Conservation (phyloP, 2,113 vertebrate genomes). For the Phrynocephalus versicolor region DNA sequence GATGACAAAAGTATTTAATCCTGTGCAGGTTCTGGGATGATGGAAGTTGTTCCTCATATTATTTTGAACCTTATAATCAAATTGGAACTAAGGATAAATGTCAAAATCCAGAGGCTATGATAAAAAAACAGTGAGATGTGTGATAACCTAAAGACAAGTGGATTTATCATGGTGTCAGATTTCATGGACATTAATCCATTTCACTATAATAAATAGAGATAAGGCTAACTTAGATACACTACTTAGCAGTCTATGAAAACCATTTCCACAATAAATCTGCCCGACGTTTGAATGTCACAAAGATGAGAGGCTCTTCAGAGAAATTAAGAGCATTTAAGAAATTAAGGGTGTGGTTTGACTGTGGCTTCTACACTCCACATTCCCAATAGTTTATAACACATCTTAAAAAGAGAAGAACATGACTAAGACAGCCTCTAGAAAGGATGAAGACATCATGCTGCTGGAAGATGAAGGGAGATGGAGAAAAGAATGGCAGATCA, state of each 20-base stretch:
- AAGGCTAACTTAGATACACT: neutral
- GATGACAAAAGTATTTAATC: too few relatives aligned
- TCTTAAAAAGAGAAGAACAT: too few relatives aligned
- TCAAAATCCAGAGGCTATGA: neutral
- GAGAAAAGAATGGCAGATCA: neutral
- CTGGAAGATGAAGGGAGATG: neutral
- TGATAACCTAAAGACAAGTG: neutral
- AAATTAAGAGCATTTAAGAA: neutral
- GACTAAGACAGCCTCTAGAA: too few relatives aligned
- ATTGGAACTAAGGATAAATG: neutral
- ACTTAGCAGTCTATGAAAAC: neutral
- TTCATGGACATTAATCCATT: neutral
- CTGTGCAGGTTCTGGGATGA: too few relatives aligned
- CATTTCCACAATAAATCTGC: too few relatives aligned
- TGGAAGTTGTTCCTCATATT: neutral
- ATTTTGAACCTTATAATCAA: neutral
- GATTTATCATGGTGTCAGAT: neutral
- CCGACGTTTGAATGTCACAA: neutral
- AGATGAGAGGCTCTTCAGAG: neutral
- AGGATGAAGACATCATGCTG: too few relatives aligned
- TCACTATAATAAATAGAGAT: neutral
- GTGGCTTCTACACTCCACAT: too few relatives aligned
- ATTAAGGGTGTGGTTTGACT: too few relatives aligned
- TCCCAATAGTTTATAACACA: too few relatives aligned
- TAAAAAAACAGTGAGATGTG: neutral